phyloP scores from a whole-genome alignment of 2,888 invertebrate genomes.

The Drosophila subquinaria region DNA sequence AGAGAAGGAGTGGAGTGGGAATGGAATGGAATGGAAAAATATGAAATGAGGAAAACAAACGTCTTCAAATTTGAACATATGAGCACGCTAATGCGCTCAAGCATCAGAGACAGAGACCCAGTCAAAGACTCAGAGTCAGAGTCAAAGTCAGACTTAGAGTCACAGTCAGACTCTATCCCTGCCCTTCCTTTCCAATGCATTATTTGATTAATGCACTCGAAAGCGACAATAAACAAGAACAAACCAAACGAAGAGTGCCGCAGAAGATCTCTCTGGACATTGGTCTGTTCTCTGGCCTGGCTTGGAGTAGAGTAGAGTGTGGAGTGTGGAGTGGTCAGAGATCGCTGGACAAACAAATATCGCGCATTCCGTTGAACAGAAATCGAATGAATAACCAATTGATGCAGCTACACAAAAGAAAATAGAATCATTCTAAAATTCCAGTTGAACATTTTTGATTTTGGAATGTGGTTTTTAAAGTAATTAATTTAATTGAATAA shows the following conservation, averaged over 20 bases:
- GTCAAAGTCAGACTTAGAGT: not conserved
- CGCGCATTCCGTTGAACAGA: slow-evolving; percentile 57
- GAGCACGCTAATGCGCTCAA: slow-evolving; percentile 69
- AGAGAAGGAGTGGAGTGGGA: slow-evolving; percentile 1
- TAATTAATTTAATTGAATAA: too few relatives aligned
- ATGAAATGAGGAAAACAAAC: slow-evolving; percentile 62
- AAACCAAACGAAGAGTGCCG: slow-evolving; percentile 38
- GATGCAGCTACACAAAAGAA: slow-evolving; percentile 16
- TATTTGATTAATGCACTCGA: slow-evolving; percentile 82
- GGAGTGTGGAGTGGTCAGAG: slow-evolving; percentile 26
- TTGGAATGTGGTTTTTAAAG: too few relatives aligned
- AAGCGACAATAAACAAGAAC: slow-evolving; percentile 80
- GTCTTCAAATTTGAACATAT: slow-evolving; percentile 56
- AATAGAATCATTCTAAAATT: not conserved
- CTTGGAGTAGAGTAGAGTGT: not conserved
- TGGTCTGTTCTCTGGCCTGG: not conserved
- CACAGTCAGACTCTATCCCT: slow-evolving; percentile 1
- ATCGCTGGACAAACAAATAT: slow-evolving; percentile 71
- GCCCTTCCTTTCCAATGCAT: slow-evolving; percentile 19
- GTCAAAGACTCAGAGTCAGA: not conserved
- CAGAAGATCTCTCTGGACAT: slow-evolving; percentile 10
- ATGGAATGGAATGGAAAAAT: slow-evolving; percentile 20
- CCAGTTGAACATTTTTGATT: too few relatives aligned
- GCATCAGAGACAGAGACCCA: not conserved
- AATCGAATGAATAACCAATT: slow-evolving; percentile 50